phyloP scores from a whole-genome alignment of 2,113 vertebrate species.

The Paracanthobrama guichenoti region DNA sequence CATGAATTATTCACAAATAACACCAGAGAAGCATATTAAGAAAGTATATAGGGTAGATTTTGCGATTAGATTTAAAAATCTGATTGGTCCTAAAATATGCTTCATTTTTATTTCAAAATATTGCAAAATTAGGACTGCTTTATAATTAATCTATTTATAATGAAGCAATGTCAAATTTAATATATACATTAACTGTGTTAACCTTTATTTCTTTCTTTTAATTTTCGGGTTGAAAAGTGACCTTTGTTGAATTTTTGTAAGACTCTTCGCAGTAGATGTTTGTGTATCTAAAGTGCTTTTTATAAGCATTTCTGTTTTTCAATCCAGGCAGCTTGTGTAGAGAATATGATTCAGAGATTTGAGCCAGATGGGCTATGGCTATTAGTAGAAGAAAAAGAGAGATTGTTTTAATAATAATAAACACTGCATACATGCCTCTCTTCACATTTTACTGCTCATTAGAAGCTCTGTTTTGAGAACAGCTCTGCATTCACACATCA shows the following conservation, averaged over 20 bases:
- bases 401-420: constrained; percentile 62
- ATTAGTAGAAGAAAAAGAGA: not conserved
- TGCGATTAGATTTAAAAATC: too few species aligned
- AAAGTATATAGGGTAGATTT: not conserved
- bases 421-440: constrained; percentile 49
- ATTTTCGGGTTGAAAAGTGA: not conserved
- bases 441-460: constrained; percentile 52
- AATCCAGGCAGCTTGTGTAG: not conserved
- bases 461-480: constrained; percentile 42
- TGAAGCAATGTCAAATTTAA: not conserved
- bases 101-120: not conserved
- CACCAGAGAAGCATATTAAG: not conserved
- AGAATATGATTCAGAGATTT: not conserved
- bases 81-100: not conserved
- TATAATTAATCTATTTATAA: not conserved
- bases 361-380: not conserved
- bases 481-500: constrained; percentile 30
- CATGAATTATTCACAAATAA: not conserved
- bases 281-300: not conserved
- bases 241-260: not conserved
- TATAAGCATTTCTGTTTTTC: not conserved
- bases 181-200: not conserved
- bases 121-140: not conserved
- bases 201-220: not conserved
- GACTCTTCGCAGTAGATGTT: not conserved